Conservation (phyloP, 2,113 vertebrate genomes). For the Steatornis caripensis region DNA sequence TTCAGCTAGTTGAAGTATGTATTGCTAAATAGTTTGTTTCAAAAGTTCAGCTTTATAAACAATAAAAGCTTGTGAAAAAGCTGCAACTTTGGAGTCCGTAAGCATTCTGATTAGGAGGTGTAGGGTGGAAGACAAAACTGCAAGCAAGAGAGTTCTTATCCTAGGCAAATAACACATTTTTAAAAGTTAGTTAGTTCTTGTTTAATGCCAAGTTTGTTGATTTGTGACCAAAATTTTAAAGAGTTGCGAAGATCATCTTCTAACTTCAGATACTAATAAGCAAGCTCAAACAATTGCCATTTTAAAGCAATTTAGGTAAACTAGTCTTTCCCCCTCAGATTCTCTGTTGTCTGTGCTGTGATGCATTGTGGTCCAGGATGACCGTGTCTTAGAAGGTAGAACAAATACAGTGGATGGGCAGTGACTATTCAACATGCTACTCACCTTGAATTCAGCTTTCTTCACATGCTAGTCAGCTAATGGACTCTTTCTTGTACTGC, state of each 20-base stretch:
- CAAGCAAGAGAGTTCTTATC: not conserved
- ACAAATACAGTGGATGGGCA: not conserved
- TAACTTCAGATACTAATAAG: not conserved
- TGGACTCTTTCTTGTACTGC: not conserved
- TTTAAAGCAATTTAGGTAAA: not conserved
- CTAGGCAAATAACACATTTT: not conserved
- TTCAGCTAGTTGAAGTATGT: not conserved
- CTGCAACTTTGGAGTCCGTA: not conserved
- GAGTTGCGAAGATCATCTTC: not conserved
- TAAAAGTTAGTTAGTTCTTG: not conserved
- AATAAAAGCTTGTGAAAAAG: not conserved
- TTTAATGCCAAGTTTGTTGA: not conserved
- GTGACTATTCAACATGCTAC: not conserved
- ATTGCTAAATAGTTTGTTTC: not conserved
- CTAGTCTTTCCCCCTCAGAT: not conserved
- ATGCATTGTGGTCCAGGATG: accelerated
- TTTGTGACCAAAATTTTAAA: not conserved
- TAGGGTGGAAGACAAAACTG: not conserved
- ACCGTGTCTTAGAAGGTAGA: not conserved
- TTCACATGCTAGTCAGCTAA: not conserved
- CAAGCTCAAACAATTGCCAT: not conserved
- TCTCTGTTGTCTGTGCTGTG: not conserved
- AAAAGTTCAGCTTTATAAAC: not conserved
- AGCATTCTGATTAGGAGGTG: not conserved
- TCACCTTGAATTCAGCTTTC: not conserved